Evolutionary conservation across 1,140 invertebrate species (phyloP).

Genomic region (Cydia amplana): DNA sequence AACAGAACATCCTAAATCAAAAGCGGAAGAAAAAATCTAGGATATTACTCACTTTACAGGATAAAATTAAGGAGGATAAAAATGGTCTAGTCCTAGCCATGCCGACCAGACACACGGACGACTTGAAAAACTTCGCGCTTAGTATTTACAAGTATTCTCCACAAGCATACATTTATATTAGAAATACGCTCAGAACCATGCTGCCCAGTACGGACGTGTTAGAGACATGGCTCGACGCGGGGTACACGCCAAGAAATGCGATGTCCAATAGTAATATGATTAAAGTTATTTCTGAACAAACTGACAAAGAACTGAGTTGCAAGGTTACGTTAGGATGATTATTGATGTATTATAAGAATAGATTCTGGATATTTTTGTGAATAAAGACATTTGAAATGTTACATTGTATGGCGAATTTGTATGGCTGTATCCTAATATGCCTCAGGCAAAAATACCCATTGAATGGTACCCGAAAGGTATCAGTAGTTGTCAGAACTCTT

Average conservation of each 20-base stretch:
- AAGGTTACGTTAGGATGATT: constrained; percentile 63
- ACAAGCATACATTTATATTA: constrained; percentile 71
- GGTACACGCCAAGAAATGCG: constrained; percentile 65
- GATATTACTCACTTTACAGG: constrained; percentile 67
- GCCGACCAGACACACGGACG: constrained; percentile 70
- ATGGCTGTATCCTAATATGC: not conserved
- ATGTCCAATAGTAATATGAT: constrained; percentile 59
- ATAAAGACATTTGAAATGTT: constrained; percentile 35
- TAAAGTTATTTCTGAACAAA: constrained; percentile 65
- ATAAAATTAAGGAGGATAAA: constrained; percentile 73
- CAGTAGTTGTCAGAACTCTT: too few species aligned
- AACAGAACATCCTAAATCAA: constrained; percentile 65
- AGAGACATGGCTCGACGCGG: constrained; percentile 61
- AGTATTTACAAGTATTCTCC: constrained; percentile 75
- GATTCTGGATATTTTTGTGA: constrained; percentile 34
- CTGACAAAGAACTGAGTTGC: constrained; percentile 66
- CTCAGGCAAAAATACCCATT: not conserved
- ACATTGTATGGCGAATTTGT: not conserved
- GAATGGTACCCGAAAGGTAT: not conserved
- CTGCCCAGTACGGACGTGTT: constrained; percentile 68
- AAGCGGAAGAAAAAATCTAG: constrained; percentile 68
- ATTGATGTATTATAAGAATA: constrained; percentile 42
- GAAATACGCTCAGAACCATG: constrained; percentile 70
- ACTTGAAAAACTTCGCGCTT: constrained; percentile 71
- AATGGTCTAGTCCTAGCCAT: constrained; percentile 69